A percentile compares a stretch with the other conserved stretches of the same genome.
These are phyloP conservation scores for Cyanocitta stelleri DNA, from an alignment of 2,113 vertebrate genomes.

Conservation along the genomic window DNA sequence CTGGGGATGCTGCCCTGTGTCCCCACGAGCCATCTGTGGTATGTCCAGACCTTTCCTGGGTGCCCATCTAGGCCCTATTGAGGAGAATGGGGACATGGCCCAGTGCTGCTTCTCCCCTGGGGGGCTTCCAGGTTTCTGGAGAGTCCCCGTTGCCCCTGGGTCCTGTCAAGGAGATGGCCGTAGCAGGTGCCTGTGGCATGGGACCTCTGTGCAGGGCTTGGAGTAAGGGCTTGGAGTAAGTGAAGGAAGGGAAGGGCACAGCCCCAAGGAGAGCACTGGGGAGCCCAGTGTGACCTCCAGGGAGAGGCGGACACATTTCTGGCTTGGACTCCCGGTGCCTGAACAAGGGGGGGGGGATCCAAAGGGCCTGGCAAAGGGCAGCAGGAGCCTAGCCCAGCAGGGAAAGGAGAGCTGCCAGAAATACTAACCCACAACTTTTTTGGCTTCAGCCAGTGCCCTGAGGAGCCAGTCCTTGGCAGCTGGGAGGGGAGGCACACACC, in stretches of 20 bases:
- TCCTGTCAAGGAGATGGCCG: background rate
- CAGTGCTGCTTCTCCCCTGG: background rate
- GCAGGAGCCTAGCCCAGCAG: background rate
- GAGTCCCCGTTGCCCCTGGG: background rate
- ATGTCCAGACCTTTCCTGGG: fast-evolving
- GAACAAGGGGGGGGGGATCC: background rate
- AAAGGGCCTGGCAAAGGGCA: background rate
- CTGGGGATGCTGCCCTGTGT: fast-evolving
- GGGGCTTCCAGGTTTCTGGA: background rate
- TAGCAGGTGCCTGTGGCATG: background rate
- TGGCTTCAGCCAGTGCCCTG: background rate
- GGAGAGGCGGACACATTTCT: fast-evolving
- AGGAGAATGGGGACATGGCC: background rate
- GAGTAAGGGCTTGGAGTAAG: background rate
- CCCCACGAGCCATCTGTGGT: background rate
- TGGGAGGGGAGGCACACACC: background rate
- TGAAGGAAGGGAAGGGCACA: background rate
- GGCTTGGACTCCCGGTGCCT: background rate
- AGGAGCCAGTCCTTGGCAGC: background rate
- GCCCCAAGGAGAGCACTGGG: fast-evolving
- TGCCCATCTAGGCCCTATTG: fast-evolving
- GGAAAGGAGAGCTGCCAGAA: background rate
- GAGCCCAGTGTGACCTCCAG: background rate
- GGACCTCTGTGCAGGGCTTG: background rate
- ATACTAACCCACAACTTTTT: background rate